Evolutionary conservation across 2,888 invertebrate genomes (phyloP).

Genomic region (Erebia palarica): DNA sequence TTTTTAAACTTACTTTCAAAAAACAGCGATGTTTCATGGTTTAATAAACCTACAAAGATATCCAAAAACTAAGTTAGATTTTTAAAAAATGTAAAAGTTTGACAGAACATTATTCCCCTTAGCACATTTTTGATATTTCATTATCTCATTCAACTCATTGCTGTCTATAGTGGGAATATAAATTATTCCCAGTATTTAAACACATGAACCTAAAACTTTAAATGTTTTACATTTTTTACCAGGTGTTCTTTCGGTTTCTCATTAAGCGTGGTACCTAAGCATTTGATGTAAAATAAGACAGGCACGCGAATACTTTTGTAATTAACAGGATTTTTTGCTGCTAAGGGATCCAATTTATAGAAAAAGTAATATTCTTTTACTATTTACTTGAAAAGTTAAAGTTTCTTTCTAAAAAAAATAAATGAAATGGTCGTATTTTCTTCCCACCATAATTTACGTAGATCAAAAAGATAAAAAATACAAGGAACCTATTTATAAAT

Average conservation of each 20-base stretch:
- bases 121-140: too few relatives aligned
- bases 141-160: neutral
- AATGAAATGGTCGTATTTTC: neutral
- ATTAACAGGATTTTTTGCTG: neutral
- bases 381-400: too few relatives aligned
- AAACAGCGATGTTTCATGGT: too few relatives aligned
- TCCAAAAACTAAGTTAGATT: too few relatives aligned
- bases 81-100: too few relatives aligned
- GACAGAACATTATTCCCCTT: too few relatives aligned
- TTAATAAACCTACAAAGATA: too few relatives aligned
- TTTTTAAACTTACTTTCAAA: too few relatives aligned
- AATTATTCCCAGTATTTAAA: neutral
- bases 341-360: neutral
- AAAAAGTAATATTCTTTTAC: too few relatives aligned
- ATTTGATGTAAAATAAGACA: conserved; percentile 1
- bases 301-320: neutral
- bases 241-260: conserved; percentile 4
- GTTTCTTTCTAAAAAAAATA: too few relatives aligned
- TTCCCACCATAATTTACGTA: neutral
- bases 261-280: neutral
- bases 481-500: too few relatives aligned
- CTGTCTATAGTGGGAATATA: neutral
- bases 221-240: neutral
- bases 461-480: too few relatives aligned
- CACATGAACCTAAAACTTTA: neutral